Conservation (phyloP, 2,888 invertebrate genomes). For the Schizaphis graminum region DNA sequence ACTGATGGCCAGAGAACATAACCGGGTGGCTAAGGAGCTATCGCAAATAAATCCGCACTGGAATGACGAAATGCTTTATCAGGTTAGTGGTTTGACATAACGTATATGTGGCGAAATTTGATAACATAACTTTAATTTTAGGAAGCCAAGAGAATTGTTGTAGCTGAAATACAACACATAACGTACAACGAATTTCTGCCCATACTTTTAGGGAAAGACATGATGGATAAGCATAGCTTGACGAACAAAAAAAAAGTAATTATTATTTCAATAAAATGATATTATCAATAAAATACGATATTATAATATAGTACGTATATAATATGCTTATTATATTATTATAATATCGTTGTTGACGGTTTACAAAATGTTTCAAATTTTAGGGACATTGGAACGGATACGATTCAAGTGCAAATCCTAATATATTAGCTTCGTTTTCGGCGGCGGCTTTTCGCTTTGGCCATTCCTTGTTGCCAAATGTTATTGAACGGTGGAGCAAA, state of each 20-base stretch:
- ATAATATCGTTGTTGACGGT: neutral
- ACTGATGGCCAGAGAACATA: slow-evolving; percentile 91
- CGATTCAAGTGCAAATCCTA: slow-evolving; percentile 86
- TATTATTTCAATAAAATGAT: neutral
- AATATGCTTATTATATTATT: neutral
- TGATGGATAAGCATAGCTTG: slow-evolving; percentile 91
- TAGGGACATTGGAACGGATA: slow-evolving; percentile 88
- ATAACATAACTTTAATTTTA: slow-evolving; percentile 68
- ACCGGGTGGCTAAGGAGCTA: slow-evolving; percentile 83
- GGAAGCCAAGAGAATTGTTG: slow-evolving; percentile 86
- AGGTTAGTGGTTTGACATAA: slow-evolving; percentile 71
- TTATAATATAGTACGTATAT: neutral
- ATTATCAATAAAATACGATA: no score
- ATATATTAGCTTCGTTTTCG: slow-evolving; percentile 90
- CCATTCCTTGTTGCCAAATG: slow-evolving; percentile 89
- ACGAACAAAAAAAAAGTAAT: slow-evolving; percentile 84
- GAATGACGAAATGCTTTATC: slow-evolving; percentile 93
- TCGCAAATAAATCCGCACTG: slow-evolving; percentile 89
- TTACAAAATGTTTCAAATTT: slow-evolving; percentile 68
- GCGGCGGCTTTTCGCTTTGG: slow-evolving; percentile 93
- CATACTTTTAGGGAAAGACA: slow-evolving; percentile 88
- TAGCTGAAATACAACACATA: slow-evolving; percentile 90
- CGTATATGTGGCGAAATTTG: neutral
- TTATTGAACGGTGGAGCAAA: slow-evolving; percentile 94
- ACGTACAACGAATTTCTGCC: slow-evolving; percentile 93